These are phyloP conservation scores for Pelusios castaneus DNA, from an alignment of 2,113 vertebrate genomes.

Conservation along the genomic window DNA sequence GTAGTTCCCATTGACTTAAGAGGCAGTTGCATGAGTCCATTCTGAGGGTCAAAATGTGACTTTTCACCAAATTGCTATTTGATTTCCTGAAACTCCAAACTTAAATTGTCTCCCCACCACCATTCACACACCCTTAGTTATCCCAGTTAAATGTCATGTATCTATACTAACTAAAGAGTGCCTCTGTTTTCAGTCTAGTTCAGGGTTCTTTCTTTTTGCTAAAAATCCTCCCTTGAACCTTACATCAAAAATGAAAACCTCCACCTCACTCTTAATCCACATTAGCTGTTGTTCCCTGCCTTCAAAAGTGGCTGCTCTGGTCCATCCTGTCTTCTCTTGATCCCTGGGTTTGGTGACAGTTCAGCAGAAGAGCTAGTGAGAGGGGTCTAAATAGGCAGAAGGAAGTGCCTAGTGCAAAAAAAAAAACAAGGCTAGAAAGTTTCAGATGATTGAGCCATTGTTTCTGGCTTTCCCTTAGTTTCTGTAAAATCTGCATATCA, in stretches of 20 bases:
- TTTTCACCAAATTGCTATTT: not conserved
- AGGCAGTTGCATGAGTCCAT: accelerated
- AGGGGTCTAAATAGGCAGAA: not conserved
- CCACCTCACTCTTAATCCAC: not conserved
- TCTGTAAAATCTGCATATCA: not conserved
- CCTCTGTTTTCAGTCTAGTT: not conserved
- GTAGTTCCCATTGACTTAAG: not conserved
- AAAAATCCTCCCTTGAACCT: not conserved
- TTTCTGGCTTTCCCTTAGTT: not conserved
- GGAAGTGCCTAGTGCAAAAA: not conserved
- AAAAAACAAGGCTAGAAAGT: not conserved
- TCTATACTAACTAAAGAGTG: not conserved
- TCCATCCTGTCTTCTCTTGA: not conserved
- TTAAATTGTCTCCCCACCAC: not conserved
- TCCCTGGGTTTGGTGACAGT: not conserved
- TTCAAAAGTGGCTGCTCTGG: not conserved
- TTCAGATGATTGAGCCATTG: not conserved
- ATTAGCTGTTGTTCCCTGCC: not conserved
- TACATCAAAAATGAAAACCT: not conserved
- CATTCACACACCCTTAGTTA: not conserved
- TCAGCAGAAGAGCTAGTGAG: not conserved
- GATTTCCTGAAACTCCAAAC: not conserved
- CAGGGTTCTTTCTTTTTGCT: not conserved
- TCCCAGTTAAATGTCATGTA: not conserved
- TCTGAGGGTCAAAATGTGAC: accelerated